Evolutionary conservation across 2,797 vertebrate genomes (phyloP), one percentile per base, ranked within the genome.

Genomic region (Parotocinclus haroldoi): DNA sequence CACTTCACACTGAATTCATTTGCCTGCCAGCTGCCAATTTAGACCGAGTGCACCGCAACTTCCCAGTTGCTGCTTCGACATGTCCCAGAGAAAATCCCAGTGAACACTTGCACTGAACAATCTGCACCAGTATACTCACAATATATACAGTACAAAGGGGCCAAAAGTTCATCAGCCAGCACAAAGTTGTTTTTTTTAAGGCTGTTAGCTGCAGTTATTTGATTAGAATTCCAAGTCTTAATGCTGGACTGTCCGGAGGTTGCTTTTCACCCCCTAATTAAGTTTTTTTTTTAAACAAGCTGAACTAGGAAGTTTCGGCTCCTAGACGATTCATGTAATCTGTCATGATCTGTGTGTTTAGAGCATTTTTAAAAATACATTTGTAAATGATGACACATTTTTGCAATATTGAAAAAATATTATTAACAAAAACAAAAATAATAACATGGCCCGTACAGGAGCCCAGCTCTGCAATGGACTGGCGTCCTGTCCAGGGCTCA

Each of bases 1-100:
- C 90, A 92, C 91, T 92, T 94, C 92, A 88, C 89, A 92, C 92
- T 81, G 90, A 92, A 95, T 94, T 92, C 92, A 90, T 94, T 91
- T 92, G 91, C 86, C 91, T 81, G 87, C 91, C 94, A 97, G 93
- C 92, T 97, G 93, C 93, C 91, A 93, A 92, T 92, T 93, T 89
- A 87, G 87, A 77, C 58, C 40, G 63, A 58, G 63, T 17, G 18
- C 10, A 60, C 71, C 14, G 63, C 63, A 57, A 79, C 79, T 72
- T 81, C 79, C 83, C 80, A 67, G 82, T 76, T 77, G 79, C 80
- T 85, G 82, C 78, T 79, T 86, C 78, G 56, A 75, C 81, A 84
- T 81, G 83, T 86, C 81, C 84, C 74, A 75, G 76, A 84, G 82
- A 85, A 81, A 84, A 80, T 79, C 85, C 27, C 57, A 46, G 38